Evolutionary conservation across 2,797 vertebrate genomes (phyloP), one percentile per base, ranked within the genome.

Genomic region (Caiman crocodilus): DNA sequence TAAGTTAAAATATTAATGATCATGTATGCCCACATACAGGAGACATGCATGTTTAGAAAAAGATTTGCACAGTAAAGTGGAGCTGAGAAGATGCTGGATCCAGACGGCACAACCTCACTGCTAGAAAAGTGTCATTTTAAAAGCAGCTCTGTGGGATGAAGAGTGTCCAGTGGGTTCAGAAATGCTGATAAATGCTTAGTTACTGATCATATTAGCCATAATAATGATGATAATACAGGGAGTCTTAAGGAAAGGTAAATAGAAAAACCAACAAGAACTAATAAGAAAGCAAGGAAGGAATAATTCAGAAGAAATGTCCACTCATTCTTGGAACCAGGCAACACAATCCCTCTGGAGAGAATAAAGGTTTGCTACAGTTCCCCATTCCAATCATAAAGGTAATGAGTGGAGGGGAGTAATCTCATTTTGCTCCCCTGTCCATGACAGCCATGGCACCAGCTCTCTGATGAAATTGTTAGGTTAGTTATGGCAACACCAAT

Each of bases 381-480:
- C 92, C 88, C 85, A 77, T 82, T 80, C 57, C 64, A 91, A 42
- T 65, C 57, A 75, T 17, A 57, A 67, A 82, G 73, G 35, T 89
- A 94, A 67, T 25, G 26, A 23, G 79, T 25, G 20, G 61, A 91
- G 55, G 20, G 59, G 60, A 35, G 76, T 88, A 81, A 79, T 65
- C 65, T 61, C 1, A 17, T 94, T 91, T 60, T 90, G 87, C 64
- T 64, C 77, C 2, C 9, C 2, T 84, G 87, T 64, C 94, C 86
- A 26, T 89, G 82, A 60, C 91, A 95, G 91, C 50, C 88, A 76
- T 28, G 2, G 90, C 93, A 93, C 42, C 9, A 1, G 76, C 55
- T 73, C 50, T 90, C 91, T 95, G 93, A 96, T 61, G 86, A 93
- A 96, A 95, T 55, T 28, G 1, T 95, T 88, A 95, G 14, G 25